Evolutionary conservation across 2,113 vertebrate genomes (phyloP).

Genomic region (Centropristis striata): DNA sequence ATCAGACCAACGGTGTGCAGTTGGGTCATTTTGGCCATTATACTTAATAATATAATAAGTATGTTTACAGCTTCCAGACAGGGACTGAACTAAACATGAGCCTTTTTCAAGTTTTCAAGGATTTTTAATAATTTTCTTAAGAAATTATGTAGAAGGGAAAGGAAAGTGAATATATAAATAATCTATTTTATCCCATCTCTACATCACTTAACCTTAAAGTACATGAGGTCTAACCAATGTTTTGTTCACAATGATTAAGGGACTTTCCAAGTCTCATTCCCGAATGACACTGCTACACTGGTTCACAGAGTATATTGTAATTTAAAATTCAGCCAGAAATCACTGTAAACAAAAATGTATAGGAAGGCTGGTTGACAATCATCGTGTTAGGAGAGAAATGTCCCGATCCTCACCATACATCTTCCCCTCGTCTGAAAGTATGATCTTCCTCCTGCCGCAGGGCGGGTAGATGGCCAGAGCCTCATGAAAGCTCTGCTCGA

Average conservation of each 20-base stretch:
- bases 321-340: not conserved
- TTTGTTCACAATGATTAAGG: not conserved
- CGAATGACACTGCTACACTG: not conserved
- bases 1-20: not conserved
- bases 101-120: not conserved
- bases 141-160: not conserved
- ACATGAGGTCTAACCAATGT: too few species aligned
- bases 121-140: not conserved
- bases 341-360: not conserved
- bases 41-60: not conserved
- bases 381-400: not conserved
- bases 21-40: not conserved
- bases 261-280: not conserved
- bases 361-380: not conserved
- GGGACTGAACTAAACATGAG: not conserved
- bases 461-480: constrained; percentile 97
- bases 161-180: not conserved
- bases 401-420: constrained; percentile 93
- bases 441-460: constrained; percentile 96
- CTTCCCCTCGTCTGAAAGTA: constrained; percentile 97
- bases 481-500: constrained; percentile 98
- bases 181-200: not conserved
- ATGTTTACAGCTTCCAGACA: not conserved
- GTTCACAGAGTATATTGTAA: not conserved
- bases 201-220: too few species aligned